Percentiles rank a stretch among this genome's conserved stretches.
Conservation (phyloP, 2,888 invertebrate genomes). For the Troides helena region DNA sequence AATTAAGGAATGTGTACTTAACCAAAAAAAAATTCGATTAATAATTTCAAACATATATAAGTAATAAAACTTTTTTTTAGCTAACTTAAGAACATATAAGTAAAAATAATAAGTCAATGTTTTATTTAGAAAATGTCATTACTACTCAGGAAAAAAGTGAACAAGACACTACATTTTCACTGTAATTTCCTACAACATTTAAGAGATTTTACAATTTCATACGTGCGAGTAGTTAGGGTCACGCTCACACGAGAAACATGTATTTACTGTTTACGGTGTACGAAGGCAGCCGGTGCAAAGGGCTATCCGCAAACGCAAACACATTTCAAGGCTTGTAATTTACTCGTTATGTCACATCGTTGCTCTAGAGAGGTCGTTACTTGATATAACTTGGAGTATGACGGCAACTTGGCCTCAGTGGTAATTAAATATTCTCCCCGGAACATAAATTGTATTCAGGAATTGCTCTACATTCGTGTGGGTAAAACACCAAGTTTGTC, state of each 20-base stretch:
- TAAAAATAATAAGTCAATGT: neutral
- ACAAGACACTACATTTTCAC: neutral
- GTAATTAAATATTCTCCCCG: constrained; percentile 6
- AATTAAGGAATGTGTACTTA: too few species aligned
- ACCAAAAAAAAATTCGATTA: too few species aligned
- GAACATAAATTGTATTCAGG: neutral
- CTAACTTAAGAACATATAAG: neutral
- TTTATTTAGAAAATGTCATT: neutral
- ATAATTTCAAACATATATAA: neutral
- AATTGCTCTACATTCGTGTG: neutral
- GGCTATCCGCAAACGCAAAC: constrained; percentile 56
- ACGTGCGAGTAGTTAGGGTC: neutral
- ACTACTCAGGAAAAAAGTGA: neutral
- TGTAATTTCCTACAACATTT: neutral
- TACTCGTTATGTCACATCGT: constrained; percentile 63
- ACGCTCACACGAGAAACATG: constrained; percentile 15
- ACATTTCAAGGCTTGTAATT: constrained; percentile 63
- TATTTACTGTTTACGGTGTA: constrained; percentile 44
- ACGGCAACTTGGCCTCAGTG: neutral
- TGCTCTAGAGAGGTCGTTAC: constrained; percentile 27
- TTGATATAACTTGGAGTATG: constrained; percentile 17
- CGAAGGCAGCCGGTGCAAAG: constrained; percentile 50
- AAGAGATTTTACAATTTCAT: neutral
- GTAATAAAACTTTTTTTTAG: neutral
- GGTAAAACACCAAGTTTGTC: neutral